Conservation (phyloP, 2,888 invertebrate genomes). For the Aleiodes alternator region DNA sequence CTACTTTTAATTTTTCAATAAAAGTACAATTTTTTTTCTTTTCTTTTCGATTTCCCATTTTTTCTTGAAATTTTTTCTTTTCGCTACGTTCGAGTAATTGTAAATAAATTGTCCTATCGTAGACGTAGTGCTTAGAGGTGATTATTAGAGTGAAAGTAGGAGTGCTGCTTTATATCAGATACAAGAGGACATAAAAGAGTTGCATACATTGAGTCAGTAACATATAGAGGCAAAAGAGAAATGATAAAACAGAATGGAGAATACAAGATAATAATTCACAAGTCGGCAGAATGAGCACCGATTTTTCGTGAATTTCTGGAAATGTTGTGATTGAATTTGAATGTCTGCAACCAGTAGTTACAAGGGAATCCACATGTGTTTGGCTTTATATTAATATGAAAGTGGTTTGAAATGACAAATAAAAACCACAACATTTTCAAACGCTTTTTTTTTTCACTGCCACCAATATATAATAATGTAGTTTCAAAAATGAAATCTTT, state of each 20-base stretch:
- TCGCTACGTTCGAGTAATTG: slow-evolving; percentile 49
- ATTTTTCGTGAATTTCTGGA: slow-evolving; percentile 5
- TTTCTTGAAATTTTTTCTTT: slow-evolving; percentile 55
- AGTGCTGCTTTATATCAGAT: slow-evolving; percentile 42
- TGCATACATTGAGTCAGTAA: slow-evolving; percentile 21
- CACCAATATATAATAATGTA: slow-evolving; percentile 27
- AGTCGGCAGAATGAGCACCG: slow-evolving; percentile 43
- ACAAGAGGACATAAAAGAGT: slow-evolving; percentile 20
- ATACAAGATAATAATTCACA: slow-evolving; percentile 11
- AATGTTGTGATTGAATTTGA: slow-evolving; percentile 22
- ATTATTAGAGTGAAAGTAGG: slow-evolving; percentile 39
- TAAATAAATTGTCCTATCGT: slow-evolving; percentile 59
- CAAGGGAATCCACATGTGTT: background rate
- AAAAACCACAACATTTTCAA: slow-evolving; percentile 26
- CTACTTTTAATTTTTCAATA: slow-evolving; percentile 47
- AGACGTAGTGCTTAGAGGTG: slow-evolving; percentile 50
- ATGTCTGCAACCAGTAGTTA: slow-evolving; percentile 37
- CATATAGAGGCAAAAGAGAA: background rate
- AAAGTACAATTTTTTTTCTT: slow-evolving; percentile 58
- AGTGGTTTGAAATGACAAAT: slow-evolving; percentile 1
- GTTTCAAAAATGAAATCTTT: background rate
- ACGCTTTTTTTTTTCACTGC: slow-evolving; percentile 36
- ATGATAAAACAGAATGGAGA: background rate
- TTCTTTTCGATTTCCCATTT: slow-evolving; percentile 52
- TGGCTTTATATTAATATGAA: background rate